A percentile compares a stretch with the other conserved stretches of the same genome.
These are phyloP conservation scores for Empidonax traillii DNA, from an alignment of 2,113 vertebrate genomes.

Conservation along the genomic window DNA sequence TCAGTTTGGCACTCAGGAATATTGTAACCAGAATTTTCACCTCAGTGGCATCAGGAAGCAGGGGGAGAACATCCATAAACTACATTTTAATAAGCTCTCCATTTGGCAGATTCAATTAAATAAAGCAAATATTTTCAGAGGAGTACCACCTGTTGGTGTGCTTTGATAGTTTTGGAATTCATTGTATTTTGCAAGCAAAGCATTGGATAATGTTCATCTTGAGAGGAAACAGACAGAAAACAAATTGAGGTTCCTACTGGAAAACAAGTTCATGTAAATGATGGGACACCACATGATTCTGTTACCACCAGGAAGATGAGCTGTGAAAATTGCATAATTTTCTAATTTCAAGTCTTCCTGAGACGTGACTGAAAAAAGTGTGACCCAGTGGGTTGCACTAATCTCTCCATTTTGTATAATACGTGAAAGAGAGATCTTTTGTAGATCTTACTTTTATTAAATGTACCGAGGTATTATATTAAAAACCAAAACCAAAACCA, in stretches of 20 bases:
- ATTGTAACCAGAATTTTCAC: conserved; percentile 77
- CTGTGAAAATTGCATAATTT: conserved; percentile 77
- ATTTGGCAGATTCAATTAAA: conserved; percentile 38
- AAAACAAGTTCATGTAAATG: conserved; percentile 33
- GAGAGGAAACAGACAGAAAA: conserved; percentile 28
- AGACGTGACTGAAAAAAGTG: conserved; percentile 80
- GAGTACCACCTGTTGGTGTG: conserved; percentile 67
- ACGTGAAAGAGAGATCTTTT: conserved; percentile 85
- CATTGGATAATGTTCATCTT: neutral
- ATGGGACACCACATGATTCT: conserved; percentile 48
- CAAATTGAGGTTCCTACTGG: conserved; percentile 43
- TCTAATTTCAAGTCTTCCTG: conserved; percentile 91
- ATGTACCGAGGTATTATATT: conserved; percentile 80
- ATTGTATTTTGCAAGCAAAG: conserved; percentile 33
- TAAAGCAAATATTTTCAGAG: conserved; percentile 60
- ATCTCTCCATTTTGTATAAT: conserved; percentile 85
- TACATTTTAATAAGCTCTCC: conserved; percentile 37
- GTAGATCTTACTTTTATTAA: conserved; percentile 88
- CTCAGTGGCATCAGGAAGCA: conserved; percentile 62
- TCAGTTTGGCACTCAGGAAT: conserved; percentile 98
- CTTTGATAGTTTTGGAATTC: conserved; percentile 40
- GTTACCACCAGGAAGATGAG: conserved; percentile 73
- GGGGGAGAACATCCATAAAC: conserved; percentile 46
- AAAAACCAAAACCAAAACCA: conserved; percentile 14
- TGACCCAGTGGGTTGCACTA: conserved; percentile 75